These are phyloP conservation scores for Orchesella cincta DNA, from an alignment of 1,140 invertebrate species.

Conservation along the genomic window DNA sequence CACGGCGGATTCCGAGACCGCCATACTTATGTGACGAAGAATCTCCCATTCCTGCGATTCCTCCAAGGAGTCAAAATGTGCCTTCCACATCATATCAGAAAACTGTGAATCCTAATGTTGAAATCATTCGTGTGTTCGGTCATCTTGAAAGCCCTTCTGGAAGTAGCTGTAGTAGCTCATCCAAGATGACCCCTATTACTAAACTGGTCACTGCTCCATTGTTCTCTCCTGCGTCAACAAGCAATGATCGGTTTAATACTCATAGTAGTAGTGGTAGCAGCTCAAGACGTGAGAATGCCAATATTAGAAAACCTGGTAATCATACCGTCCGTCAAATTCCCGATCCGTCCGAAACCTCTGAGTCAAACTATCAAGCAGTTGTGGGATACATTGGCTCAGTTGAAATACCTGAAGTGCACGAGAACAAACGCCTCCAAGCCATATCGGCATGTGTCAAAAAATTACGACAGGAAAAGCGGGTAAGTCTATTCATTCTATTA, in stretches of 20 bases:
- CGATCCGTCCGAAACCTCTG: background rate
- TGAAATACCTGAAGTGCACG: slow-evolving; percentile 83
- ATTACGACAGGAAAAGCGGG: slow-evolving; percentile 82
- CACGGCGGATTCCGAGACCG: slow-evolving; percentile 42
- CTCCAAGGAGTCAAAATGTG: slow-evolving; percentile 25
- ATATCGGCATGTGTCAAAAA: slow-evolving; percentile 81
- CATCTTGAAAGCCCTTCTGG: slow-evolving; percentile 32
- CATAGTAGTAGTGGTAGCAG: slow-evolving; percentile 46
- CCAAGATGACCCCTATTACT: background rate
- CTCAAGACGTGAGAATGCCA: background rate
- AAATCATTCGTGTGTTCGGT: slow-evolving; percentile 42
- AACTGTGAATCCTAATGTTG: slow-evolving; percentile 28
- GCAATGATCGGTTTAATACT: slow-evolving; percentile 43
- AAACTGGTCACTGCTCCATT: background rate
- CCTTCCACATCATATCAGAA: background rate
- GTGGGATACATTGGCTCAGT: slow-evolving; percentile 94
- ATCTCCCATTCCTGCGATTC: slow-evolving; percentile 40
- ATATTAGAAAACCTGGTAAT: background rate
- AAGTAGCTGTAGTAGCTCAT: slow-evolving; percentile 24
- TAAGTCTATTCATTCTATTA: slow-evolving; percentile 30
- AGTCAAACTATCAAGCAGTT: slow-evolving; percentile 68
- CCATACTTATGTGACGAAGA: slow-evolving; percentile 47
- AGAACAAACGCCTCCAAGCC: slow-evolving; percentile 59
- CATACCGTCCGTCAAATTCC: background rate
- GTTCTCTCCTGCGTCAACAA: slow-evolving; percentile 10